A percentile compares a stretch with the other conserved stretches of the same genome.
These are phyloP conservation scores for Masnerella sp. DNA, from an alignment of 2,888 invertebrate genomes.

Conservation along the genomic window DNA sequence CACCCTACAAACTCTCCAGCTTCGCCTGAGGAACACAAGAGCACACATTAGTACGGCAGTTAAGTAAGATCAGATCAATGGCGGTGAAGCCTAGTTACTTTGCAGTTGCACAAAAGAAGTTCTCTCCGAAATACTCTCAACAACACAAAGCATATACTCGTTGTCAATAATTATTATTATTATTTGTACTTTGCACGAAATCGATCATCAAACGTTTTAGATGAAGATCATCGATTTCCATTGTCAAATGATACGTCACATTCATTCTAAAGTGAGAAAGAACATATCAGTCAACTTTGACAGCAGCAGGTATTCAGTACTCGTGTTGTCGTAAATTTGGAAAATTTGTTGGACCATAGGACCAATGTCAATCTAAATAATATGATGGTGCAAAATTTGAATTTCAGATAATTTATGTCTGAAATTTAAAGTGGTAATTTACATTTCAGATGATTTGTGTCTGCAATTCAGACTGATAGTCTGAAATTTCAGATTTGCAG, in stretches of 20 bases:
- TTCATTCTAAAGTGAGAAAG: constrained; percentile 41
- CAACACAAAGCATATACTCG: constrained; percentile 60
- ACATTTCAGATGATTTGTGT: too few species aligned
- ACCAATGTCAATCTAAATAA: too few species aligned
- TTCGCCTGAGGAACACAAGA: constrained; percentile 84
- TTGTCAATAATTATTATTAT: constrained; percentile 27
- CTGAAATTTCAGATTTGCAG: too few species aligned
- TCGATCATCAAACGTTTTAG: constrained; percentile 37
- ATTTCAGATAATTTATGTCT: too few species aligned
- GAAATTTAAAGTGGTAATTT: too few species aligned
- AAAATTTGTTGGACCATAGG: constrained; percentile 38
- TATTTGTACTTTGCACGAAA: constrained; percentile 23
- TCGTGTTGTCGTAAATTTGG: constrained; percentile 39
- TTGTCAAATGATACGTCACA: constrained; percentile 13
- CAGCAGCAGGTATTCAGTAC: constrained; percentile 59
- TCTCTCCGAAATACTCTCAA: constrained; percentile 61
- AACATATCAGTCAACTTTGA: constrained; percentile 38
- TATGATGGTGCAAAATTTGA: too few species aligned
- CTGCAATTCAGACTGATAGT: too few species aligned
- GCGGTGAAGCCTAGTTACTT: constrained; percentile 76
- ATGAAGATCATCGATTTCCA: constrained; percentile 43
- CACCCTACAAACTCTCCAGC: constrained; percentile 88
- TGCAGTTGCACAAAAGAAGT: constrained; percentile 73
- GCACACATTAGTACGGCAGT: constrained; percentile 80
- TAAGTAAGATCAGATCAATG: constrained; percentile 77